Base-by-base conservation (phyloP, 1,140 invertebrate genomes). In the Drosophila oshimai region DNA sequence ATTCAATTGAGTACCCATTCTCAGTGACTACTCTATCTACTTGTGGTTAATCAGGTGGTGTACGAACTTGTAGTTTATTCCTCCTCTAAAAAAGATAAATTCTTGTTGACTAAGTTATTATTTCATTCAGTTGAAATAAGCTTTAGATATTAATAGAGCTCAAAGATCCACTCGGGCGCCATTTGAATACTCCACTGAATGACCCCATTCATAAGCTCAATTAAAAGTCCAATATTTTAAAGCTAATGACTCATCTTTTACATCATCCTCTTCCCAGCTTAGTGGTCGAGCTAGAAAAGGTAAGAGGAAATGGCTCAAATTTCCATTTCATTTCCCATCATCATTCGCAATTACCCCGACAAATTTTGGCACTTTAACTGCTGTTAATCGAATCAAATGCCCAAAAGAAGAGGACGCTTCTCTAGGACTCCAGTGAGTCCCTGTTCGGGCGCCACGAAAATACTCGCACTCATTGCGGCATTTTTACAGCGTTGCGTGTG, bases 401-500 rank as follows among this genome's bases (percentile, higher is more conserved):
- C 42, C 39, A 37, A 51, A 12, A 41, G 13, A 4, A 10, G 5
- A 17, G 6, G 4, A 6, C 18, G n/a, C 29, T n/a, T 18, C 28
- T 18, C 37, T 15, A 44, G 26, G 50, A 24, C 49, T 36, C 33
- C 28, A 57, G 46, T 60, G 33, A 57, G 46, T 60, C 34, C 55
- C 31, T 45, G 33, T 20, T 39, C 44, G 36, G 45, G 65, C 39
- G 28, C 10, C 37, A 45, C 41, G 7, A 20, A 67, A 36, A 42
- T 12, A 47, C 29, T 29, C 22, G 44, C 15, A 45, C 39, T 34
- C 39, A 54, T 42, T 62, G 65, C 51, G 49, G 29, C 47, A 53
- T 73, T 74, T 69, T 64, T 36, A 62, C 24, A 54, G 65, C 47
- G 34, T 45, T 72, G 74, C 79, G 78, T 86, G 80, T 72, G 39